Percentiles rank a stretch among this genome's conserved stretches.
Conservation (phyloP, 2,113 vertebrate species). For the Atrichornis clamosus region DNA sequence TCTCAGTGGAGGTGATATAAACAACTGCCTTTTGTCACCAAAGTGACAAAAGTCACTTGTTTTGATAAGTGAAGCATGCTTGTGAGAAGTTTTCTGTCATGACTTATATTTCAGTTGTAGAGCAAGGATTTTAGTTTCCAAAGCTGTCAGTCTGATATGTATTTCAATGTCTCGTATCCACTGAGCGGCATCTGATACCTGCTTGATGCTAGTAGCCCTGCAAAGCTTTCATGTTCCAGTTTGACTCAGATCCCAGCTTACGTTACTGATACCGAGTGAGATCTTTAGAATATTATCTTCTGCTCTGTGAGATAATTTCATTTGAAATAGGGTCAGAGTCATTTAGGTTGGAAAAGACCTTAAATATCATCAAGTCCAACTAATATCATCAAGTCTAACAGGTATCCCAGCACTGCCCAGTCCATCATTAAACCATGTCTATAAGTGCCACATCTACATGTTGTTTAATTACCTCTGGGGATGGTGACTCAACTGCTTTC, state of each 20-base stretch:
- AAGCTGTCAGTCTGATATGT: neutral
- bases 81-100: neutral
- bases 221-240: neutral
- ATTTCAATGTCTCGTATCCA: neutral
- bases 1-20: neutral
- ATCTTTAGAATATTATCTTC: neutral
- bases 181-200: neutral
- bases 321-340: neutral
- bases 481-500: neutral
- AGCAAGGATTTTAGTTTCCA: neutral
- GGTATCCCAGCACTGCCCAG: neutral
- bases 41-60: accelerated
- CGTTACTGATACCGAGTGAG: neutral
- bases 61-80: neutral
- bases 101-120: neutral
- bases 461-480: neutral
- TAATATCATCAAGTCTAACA: neutral
- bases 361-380: neutral
- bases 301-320: neutral
- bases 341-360: neutral
- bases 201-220: neutral
- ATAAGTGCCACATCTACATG: neutral
- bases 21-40: neutral
- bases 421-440: neutral
- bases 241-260: neutral